Base-by-base conservation (phyloP, 2,797 vertebrate genomes). In the Apogon hyalosoma region DNA sequence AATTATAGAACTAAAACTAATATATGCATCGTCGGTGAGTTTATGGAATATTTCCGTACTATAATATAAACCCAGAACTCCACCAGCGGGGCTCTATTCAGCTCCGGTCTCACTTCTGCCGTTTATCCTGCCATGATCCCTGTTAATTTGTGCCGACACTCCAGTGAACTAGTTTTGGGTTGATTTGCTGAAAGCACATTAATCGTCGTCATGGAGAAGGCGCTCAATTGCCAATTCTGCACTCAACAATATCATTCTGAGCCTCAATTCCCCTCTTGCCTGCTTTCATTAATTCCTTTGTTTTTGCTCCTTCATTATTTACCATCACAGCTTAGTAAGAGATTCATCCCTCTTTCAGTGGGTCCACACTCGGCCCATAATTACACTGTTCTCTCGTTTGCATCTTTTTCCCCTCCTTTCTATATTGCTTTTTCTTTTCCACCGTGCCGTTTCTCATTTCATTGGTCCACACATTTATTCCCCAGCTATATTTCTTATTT, bases 271-370 rank as follows among this genome's bases (percentile, higher is more conserved):
- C 63, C 60, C 66, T 70, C 43, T 48, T 58, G 24, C 12, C 57
- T 63, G 21, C 68, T 80, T 79, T 74, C 69, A 82, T 90, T 87
- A 77, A 84, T 84, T 81, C 69, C 57, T 72, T 82, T 77, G 77
- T 77, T 83, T 77, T 53, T 65, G 46, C 63, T 39, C 49, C 47
- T 56, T 68, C 79, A 76, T 88, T 83, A 88, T 87, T 89, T 87
- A 75, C 75, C 64, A 77, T 69, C 84, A 60, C 63, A 50, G 47
- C 69, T 66, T 39, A 49, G 52, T 81, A 84, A 87, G 77, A 73
- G 79, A 85, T 71, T 62, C 62, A 73, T 81, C 75, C 59, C 61
- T 79, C 70, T 79, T 68, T 67, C 54, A 36, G 48, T 3, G 6
- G 41, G 49, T 51, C 67, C 67, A 54, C 53, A 6, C 69, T 77